phyloP scores from a whole-genome alignment of 2,113 vertebrate genomes.

The Antechinus flavipes region DNA sequence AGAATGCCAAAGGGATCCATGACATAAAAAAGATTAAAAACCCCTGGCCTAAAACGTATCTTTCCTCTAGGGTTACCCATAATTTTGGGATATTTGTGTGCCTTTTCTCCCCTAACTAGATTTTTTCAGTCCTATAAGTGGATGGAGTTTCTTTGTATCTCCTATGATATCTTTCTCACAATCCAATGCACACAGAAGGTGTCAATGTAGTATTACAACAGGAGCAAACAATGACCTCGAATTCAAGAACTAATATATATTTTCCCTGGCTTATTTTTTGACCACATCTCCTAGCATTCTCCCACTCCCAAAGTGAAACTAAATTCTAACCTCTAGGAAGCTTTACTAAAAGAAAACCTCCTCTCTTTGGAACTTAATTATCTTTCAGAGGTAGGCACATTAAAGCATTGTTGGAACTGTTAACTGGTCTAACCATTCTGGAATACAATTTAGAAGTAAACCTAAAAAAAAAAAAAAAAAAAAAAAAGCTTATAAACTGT shows the following conservation, averaged over 20 bases:
- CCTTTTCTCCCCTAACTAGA: background rate
- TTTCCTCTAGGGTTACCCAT: background rate
- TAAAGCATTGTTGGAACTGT: background rate
- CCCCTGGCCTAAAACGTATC: background rate
- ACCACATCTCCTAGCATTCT: background rate
- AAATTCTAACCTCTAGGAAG: constrained; percentile 37
- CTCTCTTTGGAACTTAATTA: background rate
- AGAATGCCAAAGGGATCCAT: background rate
- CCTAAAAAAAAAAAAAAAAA: no score
- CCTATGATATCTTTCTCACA: background rate
- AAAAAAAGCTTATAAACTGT: background rate
- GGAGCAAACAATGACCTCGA: background rate
- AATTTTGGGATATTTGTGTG: background rate
- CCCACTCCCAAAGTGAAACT: background rate
- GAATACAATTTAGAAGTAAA: background rate
- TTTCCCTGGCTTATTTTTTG: background rate
- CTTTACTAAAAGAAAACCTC: constrained; percentile 3
- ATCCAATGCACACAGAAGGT: background rate
- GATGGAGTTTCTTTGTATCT: background rate
- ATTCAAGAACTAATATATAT: background rate
- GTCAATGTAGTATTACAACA: background rate
- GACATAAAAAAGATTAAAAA: background rate
- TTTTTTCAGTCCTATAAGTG: background rate
- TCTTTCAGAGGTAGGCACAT: background rate
- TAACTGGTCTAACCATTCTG: background rate